Evolutionary conservation across 1,140 invertebrate genomes (phyloP), one percentile per base, ranked within the genome.

Genomic region (Cylas formicarius): DNA sequence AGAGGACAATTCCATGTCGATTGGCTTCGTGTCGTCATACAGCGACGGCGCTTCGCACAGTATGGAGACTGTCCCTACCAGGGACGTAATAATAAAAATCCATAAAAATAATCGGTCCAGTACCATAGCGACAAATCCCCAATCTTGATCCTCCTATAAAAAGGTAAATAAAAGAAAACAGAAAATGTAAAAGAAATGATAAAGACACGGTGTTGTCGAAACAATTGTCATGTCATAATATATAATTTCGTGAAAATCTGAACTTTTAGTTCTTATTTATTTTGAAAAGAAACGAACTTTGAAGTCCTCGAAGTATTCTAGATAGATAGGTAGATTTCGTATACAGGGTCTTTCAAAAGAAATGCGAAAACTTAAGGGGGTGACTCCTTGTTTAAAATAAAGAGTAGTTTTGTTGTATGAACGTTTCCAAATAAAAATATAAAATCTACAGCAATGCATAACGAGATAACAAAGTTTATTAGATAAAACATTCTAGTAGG

Each of bases 101-200:
- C 89, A 96, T 0, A 99, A 77, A 63, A 99, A 96, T 1, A 99
- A 72, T 14, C 96, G 78, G 67, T 99, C 96, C 45, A 99, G 74
- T 0, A 99, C 95, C 92, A 98, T 98, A 11, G 96, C 95, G 3
- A 98, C 93, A 66, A 97, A 99, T 35, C 93, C 94, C 96, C 96
- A 99, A 65, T 98, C 96, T 75, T 93, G 88, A 71, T 94, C 90
- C 66, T 93, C 88, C 90, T 94, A 67, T 48, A n/a, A 67, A 62
- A 48, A 2, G 44, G 41, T 31, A 6, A 32, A 36, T n/a, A 24
- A 2, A 46, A 41, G 4, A n/a, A n/a, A n/a, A n/a, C n/a, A n/a
- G n/a, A n/a, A n/a, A n/a, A 34, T 16, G 10, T 32, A 43, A 17
- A 38, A 40, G 14, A 13, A 38, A 29, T 36, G 18, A 19, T 20